Conservation (phyloP, 2,113 vertebrate genomes). For the Epinephelus fuscoguttatus region DNA sequence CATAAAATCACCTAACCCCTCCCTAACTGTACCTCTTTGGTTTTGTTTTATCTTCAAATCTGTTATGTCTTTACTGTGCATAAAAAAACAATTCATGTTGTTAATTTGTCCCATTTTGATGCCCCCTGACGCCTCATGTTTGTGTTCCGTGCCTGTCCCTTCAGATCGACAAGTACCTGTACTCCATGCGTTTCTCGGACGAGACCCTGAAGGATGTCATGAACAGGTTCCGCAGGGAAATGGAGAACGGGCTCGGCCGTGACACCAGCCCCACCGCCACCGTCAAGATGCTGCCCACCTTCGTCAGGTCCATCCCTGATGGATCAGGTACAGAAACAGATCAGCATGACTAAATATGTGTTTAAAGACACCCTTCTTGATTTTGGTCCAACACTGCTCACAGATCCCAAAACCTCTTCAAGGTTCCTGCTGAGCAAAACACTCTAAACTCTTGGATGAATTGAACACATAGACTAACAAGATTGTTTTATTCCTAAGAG, state of each 20-base stretch:
- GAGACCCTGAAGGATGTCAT: conserved; percentile 94
- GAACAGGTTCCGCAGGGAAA: conserved; percentile 92
- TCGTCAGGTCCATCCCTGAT: conserved; percentile 97
- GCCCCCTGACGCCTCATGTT: not conserved
- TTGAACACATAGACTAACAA: not conserved
- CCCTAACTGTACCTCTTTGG: not conserved
- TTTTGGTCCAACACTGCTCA: not conserved
- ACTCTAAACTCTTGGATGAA: not conserved
- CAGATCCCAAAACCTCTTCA: too few relatives aligned
- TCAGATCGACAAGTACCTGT: conserved; percentile 98
- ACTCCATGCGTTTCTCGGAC: conserved; percentile 95
- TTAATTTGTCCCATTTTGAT: not conserved
- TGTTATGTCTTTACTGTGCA: too few relatives aligned
- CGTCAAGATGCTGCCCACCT: conserved; percentile 98
- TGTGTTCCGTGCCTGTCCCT: not conserved
- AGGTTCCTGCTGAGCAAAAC: not conserved
- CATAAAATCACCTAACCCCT: not conserved
- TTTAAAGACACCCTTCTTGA: not conserved
- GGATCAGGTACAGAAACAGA: conserved; percentile 87
- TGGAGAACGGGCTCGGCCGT: conserved; percentile 91
- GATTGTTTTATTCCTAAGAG: not conserved
- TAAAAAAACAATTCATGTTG: too few relatives aligned
- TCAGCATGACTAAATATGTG: not conserved
- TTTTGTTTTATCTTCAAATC: not conserved
- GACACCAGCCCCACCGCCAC: conserved; percentile 93